Base-by-base conservation (phyloP, 2,797 vertebrate species). In the Girardinus metallicus region DNA sequence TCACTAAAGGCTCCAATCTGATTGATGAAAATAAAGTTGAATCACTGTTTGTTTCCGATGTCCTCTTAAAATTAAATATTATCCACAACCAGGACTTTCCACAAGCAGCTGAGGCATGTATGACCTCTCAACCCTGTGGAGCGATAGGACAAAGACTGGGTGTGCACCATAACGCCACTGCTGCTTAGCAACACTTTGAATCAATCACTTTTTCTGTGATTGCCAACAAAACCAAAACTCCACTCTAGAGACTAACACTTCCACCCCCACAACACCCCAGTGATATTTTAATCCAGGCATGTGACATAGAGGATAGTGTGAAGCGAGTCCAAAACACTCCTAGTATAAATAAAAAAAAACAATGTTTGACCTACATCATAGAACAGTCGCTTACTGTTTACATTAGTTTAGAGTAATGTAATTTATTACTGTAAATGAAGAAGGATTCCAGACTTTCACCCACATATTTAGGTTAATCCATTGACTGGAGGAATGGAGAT, bases 401-500 rank as follows among this genome's bases (percentile, higher is more conserved):
- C 68, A 85, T 83, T 91, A 81, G 85, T 89, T 81, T 74, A 84
- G 36, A 83, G 66, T 84, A 86, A 83, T 75, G 57, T 74, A 71
- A 83, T 82, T 44, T 83, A 85, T 85, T 83, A 46, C 75, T 78
- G 80, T 83, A 79, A 83, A 89, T 76, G 39, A 90, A 79, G 77
- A 86, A 73, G 72, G 77, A 43, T 76, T 92, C 77, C 39, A 73
- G 66, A 55, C 75, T 85, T 74, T 82, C 39, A 87, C 62, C 43
- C 74, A 60, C 74, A 82, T 90, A 95, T 88, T 90, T 91, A 93
- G 90, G 90, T 91, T 94, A 94, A 94, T 94, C 94, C 89, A 92
- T 91, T 90, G 62, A 66, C 16, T 21, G 62, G 18, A 23, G 31
- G 62, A 64, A 36, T 11, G 18, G 92, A 94, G 23, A 26, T 53